Percentiles rank a stretch among this genome's conserved stretches.
Evolutionary conservation across 2,113 vertebrate species (phyloP).

Genomic region (Apaloderma vittatum): DNA sequence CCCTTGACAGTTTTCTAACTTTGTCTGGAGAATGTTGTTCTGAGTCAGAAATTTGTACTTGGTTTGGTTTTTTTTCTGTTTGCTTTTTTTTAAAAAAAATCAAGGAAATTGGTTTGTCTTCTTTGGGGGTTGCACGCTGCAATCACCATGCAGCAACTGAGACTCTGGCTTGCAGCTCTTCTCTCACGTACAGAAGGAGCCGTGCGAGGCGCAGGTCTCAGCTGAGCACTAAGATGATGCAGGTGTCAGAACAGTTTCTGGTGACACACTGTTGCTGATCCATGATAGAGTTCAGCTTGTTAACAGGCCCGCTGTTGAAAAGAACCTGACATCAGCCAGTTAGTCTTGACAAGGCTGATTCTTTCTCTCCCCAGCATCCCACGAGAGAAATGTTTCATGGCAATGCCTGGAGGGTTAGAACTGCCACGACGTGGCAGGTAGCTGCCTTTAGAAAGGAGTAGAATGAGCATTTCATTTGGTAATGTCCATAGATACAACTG

Average conservation of each 20-base stretch:
- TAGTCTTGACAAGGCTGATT: slow-evolving; percentile 55
- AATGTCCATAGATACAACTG: neutral
- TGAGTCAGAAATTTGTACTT: neutral
- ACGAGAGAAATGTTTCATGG: neutral
- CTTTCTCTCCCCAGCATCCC: neutral
- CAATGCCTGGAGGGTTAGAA: slow-evolving; percentile 46
- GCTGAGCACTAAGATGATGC: neutral
- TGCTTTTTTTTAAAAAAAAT: neutral
- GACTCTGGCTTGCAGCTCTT: neutral
- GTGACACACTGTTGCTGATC: neutral
- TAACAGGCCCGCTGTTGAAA: neutral
- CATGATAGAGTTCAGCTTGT: slow-evolving; percentile 33
- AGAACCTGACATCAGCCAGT: slow-evolving; percentile 57
- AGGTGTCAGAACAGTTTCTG: slow-evolving; percentile 45
- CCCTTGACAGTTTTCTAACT: neutral
- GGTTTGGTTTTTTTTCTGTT: neutral
- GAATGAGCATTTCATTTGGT: neutral
- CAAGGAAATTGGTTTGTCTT: neutral
- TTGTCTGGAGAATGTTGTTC: neutral
- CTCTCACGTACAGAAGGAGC: neutral
- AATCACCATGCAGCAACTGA: neutral
- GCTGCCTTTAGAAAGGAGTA: neutral
- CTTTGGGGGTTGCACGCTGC: neutral
- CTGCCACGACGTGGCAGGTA: neutral
- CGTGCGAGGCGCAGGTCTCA: neutral